Base-by-base conservation (phyloP, 1,140 invertebrate species). In the Heterodera carotae region DNA sequence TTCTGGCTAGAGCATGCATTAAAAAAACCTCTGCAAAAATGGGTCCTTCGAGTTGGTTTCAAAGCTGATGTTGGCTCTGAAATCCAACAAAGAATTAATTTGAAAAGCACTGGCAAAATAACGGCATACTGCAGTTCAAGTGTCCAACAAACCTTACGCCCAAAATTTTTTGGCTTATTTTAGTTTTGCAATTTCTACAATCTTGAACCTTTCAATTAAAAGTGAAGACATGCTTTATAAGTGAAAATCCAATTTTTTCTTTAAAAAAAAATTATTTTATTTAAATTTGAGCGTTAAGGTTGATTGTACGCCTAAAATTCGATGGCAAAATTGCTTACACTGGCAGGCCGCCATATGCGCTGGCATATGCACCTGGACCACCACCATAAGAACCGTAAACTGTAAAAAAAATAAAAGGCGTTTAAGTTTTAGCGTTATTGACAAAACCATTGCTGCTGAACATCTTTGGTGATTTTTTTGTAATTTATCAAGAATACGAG, bases 41-140 rank as follows among this genome's bases (percentile, higher is more conserved):
- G 77, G 77, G 48, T 78, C 77, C 75, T 78, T 78, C 15, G 75
- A 78, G 43, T 66, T 69, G 2, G 77, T 78, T 34, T 78, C 77
- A 39, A 75, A 78, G 64, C 77, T 78, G 34, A 78, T 77, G 18
- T 25, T 66, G n/a, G 75, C 48, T 34, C 66, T 73, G 25, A 60
- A 73, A 73, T 43, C 10, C 36, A 22, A 4, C n/a, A n/a, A n/a
- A n/a, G n/a, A n/a, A n/a, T n/a, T 33, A 48, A 2, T 18, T 70
- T 43, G 18, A 39, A 53, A 15, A 7, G 31, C 25, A 34, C 48
- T 22, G 27, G 27, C n/a, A 48, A 48, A 72, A 73, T 33, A 60
- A 2, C 31, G 22, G 48, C n/a, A n/a, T n/a, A n/a, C n/a, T n/a
- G n/a, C n/a, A n/a, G n/a, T n/a, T n/a, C n/a, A n/a, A n/a, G n/a